Percentiles rank a stretch among this genome's conserved stretches.
These are phyloP conservation scores for Chamaea fasciata DNA, from an alignment of 2,113 vertebrate genomes.

Conservation along the genomic window DNA sequence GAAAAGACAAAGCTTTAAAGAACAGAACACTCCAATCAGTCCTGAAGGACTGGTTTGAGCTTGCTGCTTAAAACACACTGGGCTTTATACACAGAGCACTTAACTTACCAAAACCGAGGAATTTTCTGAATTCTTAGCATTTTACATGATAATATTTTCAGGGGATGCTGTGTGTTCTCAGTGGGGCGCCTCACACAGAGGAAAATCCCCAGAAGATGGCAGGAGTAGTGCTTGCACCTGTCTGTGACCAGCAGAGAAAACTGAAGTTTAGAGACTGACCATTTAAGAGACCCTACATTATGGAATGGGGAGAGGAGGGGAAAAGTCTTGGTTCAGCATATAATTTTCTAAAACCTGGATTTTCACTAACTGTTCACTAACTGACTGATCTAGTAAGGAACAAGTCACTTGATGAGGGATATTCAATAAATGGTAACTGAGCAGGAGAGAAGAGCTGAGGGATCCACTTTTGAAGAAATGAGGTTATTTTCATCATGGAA, in stretches of 20 bases:
- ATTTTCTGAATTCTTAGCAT: background rate
- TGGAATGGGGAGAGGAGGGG: fast-evolving
- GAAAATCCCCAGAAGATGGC: background rate
- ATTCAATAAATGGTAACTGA: background rate
- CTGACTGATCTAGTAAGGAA: background rate
- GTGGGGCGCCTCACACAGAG: background rate
- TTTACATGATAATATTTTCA: background rate
- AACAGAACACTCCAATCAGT: background rate
- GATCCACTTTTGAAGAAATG: background rate
- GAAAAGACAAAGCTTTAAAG: background rate
- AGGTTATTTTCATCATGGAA: background rate
- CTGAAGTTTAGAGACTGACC: background rate
- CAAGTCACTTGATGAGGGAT: background rate
- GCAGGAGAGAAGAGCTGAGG: background rate
- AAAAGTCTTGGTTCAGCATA: background rate
- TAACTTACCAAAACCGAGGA: background rate
- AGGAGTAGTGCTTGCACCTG: background rate
- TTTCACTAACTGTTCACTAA: background rate
- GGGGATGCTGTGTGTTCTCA: background rate
- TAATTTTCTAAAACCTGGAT: background rate
- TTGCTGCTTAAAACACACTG: background rate
- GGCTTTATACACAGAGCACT: background rate
- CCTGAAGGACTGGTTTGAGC: background rate
- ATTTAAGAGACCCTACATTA: background rate
- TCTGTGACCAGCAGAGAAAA: background rate